These are phyloP conservation scores for Nasonia oneida DNA, from an alignment of 2,888 invertebrate species.

Conservation along the genomic window DNA sequence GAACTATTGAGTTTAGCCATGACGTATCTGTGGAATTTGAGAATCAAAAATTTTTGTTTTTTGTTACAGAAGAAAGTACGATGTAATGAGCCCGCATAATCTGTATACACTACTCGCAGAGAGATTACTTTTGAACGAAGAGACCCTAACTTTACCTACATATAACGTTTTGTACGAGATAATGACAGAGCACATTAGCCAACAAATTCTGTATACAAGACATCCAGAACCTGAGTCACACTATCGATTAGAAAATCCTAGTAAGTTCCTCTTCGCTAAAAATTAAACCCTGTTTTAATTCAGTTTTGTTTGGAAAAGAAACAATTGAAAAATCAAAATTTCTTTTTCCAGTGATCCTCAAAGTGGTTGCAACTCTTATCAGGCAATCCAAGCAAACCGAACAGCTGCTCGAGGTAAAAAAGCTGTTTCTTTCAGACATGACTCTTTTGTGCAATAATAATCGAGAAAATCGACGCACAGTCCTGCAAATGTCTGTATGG, in stretches of 20 bases:
- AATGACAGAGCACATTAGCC: slow-evolving; percentile 97
- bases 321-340: slow-evolving; percentile 33
- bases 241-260: slow-evolving; percentile 97
- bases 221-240: slow-evolving; percentile 98
- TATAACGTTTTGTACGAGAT: slow-evolving; percentile 99
- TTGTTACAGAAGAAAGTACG: slow-evolving; percentile 93
- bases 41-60: slow-evolving; percentile 38
- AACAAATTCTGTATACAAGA: slow-evolving; percentile 95
- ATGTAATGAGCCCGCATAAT: slow-evolving; percentile 99
- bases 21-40: slow-evolving; percentile 10
- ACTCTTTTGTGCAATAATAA: slow-evolving; percentile 98
- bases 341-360: slow-evolving; percentile 91
- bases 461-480: slow-evolving; percentile 97
- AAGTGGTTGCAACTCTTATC: slow-evolving; percentile 98
- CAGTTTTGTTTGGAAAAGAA: not conserved
- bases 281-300: not conserved
- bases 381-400: slow-evolving; percentile 97
- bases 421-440: slow-evolving; percentile 98
- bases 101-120: slow-evolving; percentile 97
- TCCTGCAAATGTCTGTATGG: slow-evolving; percentile 99
- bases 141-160: slow-evolving; percentile 94
- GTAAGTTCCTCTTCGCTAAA: slow-evolving; percentile 82
- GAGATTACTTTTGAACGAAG: slow-evolving; percentile 92
- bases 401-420: slow-evolving; percentile 94
- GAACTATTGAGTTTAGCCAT: slow-evolving; percentile 34